phyloP scores from a whole-genome alignment of 2,888 invertebrate genomes.

The Dioctria linearis region DNA sequence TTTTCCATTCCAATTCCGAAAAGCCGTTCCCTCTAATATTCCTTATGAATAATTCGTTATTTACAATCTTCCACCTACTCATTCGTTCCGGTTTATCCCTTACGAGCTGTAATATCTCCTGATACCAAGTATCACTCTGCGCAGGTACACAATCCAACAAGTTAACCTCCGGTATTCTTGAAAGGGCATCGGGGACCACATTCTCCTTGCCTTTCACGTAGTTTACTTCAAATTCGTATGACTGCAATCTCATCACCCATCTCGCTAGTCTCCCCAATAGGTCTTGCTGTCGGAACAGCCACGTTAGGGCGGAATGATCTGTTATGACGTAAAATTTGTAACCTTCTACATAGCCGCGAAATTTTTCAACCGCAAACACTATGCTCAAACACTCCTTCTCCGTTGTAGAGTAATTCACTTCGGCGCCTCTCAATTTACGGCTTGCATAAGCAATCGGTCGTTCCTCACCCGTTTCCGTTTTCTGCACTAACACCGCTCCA shows the following conservation, averaged over 20 bases:
- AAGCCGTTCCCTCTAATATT: no score
- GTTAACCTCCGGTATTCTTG: no score
- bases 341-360: background rate
- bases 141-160: no score
- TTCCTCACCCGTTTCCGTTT: background rate
- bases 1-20: no score
- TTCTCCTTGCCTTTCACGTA: no score
- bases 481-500: background rate
- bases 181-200: no score
- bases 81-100: no score
- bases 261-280: background rate
- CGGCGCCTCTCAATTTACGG: background rate
- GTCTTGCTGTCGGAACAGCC: background rate
- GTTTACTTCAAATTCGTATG: background rate
- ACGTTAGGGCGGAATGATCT: background rate
- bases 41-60: no score
- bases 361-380: background rate
- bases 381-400: background rate
- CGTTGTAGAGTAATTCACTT: background rate
- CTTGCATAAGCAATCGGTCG: background rate
- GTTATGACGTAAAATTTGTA: background rate
- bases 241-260: background rate
- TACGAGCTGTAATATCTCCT: no score
- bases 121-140: no score
- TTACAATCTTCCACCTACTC: no score